Evolutionary conservation across 2,888 invertebrate species (phyloP), one percentile per base, ranked within the genome.

Genomic region (Drosophila suboccidentalis): DNA sequence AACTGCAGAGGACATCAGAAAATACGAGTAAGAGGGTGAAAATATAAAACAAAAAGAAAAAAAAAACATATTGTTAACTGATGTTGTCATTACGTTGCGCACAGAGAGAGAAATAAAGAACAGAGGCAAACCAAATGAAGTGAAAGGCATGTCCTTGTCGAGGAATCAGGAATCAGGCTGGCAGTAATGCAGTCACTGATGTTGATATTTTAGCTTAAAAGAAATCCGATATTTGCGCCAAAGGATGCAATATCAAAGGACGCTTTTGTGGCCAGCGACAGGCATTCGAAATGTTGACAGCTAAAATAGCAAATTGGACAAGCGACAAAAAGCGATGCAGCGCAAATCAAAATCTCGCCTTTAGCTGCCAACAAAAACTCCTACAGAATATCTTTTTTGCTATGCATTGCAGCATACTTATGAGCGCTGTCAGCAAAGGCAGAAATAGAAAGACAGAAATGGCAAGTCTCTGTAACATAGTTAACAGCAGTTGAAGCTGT

Each of bases 231-330:
- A 91, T 83, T 85, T 82, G 64, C 74, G 82, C 86, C 80, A 80
- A 80, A 82, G 88, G 89, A 90, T 90, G 80, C 76, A 80, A 73
- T 87, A 76, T 86, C 89, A 90, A 90, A 90, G 82, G 70, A 71
- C 77, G 75, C 80, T 80, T 51, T 90, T 89, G 89, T 81, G 82
- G 82, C 71, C 72, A 71, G 32, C 68, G 70, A 66, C 74, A 74
- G 73, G 55, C 72, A 63, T 68, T 71, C 59, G 60, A 79, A 71
- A 57, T 50, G 89, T 68, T 89, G 89, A 85, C 84, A 83, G 83
- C 71, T 74, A 75, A 80, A 78, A 80, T 76, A 71, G 78, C 70
- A 80, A 82, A 87, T 85, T 85, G 87, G 89, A 87, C 84, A 86
- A 73, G 63, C 69, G 62, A 65, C 44, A 67, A 55, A 67, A 65